Evolutionary conservation across 1,140 invertebrate genomes (phyloP).

Genomic region (Palaemon carinicauda): DNA sequence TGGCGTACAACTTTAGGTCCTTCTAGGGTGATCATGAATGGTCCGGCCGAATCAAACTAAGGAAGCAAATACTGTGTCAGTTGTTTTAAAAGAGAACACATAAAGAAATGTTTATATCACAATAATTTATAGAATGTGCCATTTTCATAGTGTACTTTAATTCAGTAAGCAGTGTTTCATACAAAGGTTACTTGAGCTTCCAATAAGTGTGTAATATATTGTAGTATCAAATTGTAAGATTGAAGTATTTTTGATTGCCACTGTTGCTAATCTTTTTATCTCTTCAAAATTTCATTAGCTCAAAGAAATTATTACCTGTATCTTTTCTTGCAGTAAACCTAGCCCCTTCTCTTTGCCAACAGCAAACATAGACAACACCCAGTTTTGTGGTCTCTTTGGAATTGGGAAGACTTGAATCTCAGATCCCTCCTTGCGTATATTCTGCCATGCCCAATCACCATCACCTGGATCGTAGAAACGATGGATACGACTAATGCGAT

Average conservation of each 20-base stretch:
- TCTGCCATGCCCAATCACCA: constrained; percentile 61
- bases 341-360: constrained; percentile 52
- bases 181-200: too few relatives aligned
- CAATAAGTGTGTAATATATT: too few relatives aligned
- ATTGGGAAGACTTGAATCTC: constrained; percentile 58
- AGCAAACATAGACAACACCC: constrained; percentile 60
- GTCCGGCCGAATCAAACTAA: constrained; percentile 56
- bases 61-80: neutral
- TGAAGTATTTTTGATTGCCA: too few relatives aligned
- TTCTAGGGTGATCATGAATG: constrained; percentile 58
- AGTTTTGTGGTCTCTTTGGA: constrained; percentile 59
- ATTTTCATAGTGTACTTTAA: too few relatives aligned
- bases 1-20: constrained; percentile 53
- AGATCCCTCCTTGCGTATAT: constrained; percentile 36
- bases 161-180: too few relatives aligned
- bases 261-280: neutral
- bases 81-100: too few relatives aligned
- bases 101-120: too few relatives aligned
- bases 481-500: constrained; percentile 57
- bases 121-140: too few relatives aligned
- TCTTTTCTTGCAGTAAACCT: constrained; percentile 57
- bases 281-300: neutral
- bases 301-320: constrained; percentile 26
- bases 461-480: constrained; percentile 59
- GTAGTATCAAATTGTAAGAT: too few relatives aligned